Evolutionary conservation across 2,113 vertebrate genomes (phyloP).

Genomic region (Peromyscus polionotus): DNA sequence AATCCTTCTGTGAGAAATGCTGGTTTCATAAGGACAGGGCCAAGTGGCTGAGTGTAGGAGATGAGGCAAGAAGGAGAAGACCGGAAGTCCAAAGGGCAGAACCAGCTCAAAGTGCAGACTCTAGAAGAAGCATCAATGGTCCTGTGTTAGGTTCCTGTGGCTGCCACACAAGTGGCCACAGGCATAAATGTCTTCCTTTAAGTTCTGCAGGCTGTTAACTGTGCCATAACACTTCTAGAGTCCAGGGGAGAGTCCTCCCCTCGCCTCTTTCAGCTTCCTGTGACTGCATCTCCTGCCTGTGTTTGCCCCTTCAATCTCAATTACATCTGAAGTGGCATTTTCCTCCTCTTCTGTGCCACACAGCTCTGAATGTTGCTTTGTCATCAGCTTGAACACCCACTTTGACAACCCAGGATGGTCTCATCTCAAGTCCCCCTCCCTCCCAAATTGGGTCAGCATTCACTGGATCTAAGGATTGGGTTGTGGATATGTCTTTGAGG

Average conservation of each 20-base stretch:
- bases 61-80: not conserved
- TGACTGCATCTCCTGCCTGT: no score
- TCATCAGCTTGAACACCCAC: not conserved
- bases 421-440: not conserved
- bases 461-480: not conserved
- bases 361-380: not conserved
- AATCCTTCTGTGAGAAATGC: not conserved
- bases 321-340: not conserved
- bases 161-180: not conserved
- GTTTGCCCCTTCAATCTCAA: not conserved
- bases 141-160: not conserved
- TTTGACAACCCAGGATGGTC: not conserved
- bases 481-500: not conserved
- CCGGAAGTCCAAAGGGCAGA: fast-evolving
- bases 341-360: not conserved
- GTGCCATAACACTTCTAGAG: not conserved
- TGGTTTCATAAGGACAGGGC: not conserved
- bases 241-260: not conserved
- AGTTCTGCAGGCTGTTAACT: not conserved
- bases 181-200: not conserved
- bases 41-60: not conserved
- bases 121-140: not conserved
- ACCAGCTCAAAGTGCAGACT: not conserved
- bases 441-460: not conserved
- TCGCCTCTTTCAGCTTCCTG: not conserved